Evolutionary conservation across 2,797 vertebrate species (phyloP).

Genomic region (Sebastes taczanowskii): DNA sequence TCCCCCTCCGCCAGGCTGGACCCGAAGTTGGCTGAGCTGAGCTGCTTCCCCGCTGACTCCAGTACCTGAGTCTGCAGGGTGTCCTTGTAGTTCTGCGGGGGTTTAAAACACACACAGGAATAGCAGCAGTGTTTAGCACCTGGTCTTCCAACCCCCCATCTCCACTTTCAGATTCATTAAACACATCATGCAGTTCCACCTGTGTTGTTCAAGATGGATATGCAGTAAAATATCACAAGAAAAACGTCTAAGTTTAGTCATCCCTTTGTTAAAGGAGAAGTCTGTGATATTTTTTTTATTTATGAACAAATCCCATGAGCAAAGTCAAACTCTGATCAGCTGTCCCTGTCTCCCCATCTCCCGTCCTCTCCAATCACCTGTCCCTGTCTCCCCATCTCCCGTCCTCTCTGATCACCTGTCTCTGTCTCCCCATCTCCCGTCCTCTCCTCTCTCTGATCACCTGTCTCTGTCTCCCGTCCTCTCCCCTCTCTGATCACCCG

Average conservation of each 20-base stretch:
- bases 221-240: not conserved
- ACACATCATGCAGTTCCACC: not conserved
- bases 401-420: too few relatives aligned
- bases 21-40: conserved; percentile 55
- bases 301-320: not conserved
- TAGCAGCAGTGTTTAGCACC: conserved; percentile 5
- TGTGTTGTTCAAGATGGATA: not conserved
- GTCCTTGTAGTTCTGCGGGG: conserved; percentile 74
- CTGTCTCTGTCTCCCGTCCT: too few relatives aligned
- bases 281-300: not conserved
- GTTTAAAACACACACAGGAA: not conserved
- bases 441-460: too few relatives aligned
- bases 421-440: too few relatives aligned
- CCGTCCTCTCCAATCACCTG: too few relatives aligned
- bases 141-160: not conserved
- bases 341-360: too few relatives aligned
- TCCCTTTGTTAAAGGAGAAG: not conserved
- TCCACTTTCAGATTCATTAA: not conserved
- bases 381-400: too few relatives aligned
- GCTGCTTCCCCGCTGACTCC: conserved; percentile 26
- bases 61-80: conserved; percentile 79
- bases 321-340: too few relatives aligned
- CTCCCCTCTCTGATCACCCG: too few relatives aligned
- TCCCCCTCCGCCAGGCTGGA: conserved; percentile 65
- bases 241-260: not conserved